phyloP scores from a whole-genome alignment of 23 tunicate species.

The Ascidia mentula region DNA sequence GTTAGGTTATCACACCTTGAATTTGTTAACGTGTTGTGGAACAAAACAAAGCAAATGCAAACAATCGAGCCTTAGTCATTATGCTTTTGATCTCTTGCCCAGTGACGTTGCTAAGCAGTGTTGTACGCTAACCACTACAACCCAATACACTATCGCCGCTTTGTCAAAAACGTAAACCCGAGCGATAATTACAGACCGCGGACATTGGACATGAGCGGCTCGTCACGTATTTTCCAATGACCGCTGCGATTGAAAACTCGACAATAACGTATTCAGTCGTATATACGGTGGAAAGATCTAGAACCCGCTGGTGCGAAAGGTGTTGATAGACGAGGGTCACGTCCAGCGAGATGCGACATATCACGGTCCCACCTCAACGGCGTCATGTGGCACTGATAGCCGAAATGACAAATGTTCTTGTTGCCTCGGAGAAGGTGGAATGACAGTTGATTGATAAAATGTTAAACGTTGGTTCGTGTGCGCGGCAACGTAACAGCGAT shows the following conservation, averaged over 20 bases:
- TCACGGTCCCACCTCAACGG: background rate
- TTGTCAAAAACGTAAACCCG: background rate
- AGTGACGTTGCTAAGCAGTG: too few species aligned
- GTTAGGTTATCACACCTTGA: too few species aligned
- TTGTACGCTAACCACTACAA: too few species aligned
- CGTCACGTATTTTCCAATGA: too few species aligned
- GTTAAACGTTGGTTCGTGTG: too few species aligned
- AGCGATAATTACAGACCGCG: background rate
- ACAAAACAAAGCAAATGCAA: too few species aligned
- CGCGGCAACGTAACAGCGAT: too few species aligned
- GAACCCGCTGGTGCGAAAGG: background rate
- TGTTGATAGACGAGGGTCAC: background rate
- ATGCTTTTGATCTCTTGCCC: too few species aligned
- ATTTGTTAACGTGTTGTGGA: too few species aligned
- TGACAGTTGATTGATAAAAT: too few species aligned
- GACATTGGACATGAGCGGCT: background rate
- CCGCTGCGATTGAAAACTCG: background rate
- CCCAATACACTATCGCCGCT: too few species aligned
- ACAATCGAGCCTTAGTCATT: too few species aligned
- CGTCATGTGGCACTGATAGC: background rate
- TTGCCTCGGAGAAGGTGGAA: background rate
- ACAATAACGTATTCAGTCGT: background rate
- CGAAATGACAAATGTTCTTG: background rate
- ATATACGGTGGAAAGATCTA: background rate
- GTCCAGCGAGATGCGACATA: background rate